phyloP scores from a whole-genome alignment of 2,888 invertebrate genomes.

The Shargacucullia verbasci region DNA sequence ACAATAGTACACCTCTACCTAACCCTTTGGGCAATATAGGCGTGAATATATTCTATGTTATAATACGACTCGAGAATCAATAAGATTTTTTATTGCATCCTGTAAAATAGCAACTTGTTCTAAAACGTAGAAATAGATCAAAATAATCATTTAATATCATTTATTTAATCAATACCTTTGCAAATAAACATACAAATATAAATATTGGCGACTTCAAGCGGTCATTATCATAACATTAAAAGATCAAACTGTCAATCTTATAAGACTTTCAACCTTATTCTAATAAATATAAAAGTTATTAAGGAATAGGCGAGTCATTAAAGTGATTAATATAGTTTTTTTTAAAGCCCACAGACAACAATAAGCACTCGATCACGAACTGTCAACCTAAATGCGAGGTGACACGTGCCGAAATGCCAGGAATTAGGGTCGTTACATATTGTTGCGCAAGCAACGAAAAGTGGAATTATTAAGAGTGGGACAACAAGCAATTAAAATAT shows the following conservation, averaged over 20 bases:
- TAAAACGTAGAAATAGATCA: too few species aligned
- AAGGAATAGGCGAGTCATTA: neutral
- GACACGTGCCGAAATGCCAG: constrained; percentile 57
- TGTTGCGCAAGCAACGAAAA: neutral
- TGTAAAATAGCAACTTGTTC: too few species aligned
- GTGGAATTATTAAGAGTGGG: neutral
- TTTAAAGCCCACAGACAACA: constrained; percentile 63
- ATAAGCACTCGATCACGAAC: constrained; percentile 78
- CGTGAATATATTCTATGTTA: too few species aligned
- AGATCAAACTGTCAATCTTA: too few species aligned
- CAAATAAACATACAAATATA: neutral
- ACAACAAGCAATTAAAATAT: too few species aligned
- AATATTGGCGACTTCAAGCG: neutral
- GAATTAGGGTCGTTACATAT: constrained; percentile 29
- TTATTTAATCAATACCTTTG: too few species aligned
- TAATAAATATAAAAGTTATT: constrained; percentile 2
- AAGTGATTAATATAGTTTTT: constrained; percentile 35
- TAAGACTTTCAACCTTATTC: constrained; percentile 1
- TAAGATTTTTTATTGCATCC: too few species aligned
- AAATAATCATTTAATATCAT: too few species aligned
- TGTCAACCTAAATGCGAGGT: constrained; percentile 67
- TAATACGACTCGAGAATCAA: too few species aligned
- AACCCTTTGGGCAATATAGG: too few species aligned
- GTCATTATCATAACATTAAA: neutral
- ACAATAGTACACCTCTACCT: too few species aligned